phyloP scores from a whole-genome alignment of 2,113 vertebrate genomes.

The Xiphorhynchus elegans region DNA sequence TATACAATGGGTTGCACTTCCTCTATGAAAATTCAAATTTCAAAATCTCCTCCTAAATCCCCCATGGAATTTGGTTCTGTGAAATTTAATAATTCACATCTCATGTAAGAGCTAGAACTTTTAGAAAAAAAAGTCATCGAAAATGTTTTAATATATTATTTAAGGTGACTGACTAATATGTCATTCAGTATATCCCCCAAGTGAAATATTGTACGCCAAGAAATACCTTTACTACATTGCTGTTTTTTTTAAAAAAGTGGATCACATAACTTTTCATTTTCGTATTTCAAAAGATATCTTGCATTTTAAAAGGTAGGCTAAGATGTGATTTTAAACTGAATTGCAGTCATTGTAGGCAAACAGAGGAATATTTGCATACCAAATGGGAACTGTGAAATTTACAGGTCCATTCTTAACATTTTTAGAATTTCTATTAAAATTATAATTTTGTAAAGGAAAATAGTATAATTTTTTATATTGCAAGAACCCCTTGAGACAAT shows the following conservation, averaged over 20 bases:
- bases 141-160: not conserved
- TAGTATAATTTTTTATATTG: not conserved
- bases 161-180: not conserved
- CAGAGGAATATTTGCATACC: not conserved
- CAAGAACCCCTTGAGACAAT: not conserved
- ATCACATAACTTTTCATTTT: not conserved
- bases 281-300: not conserved
- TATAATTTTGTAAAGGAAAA: not conserved
- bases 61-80: not conserved
- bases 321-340: not conserved
- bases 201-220: not conserved
- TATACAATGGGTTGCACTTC: not conserved
- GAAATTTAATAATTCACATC: not conserved
- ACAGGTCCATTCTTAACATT: not conserved
- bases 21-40: not conserved
- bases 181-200: not conserved
- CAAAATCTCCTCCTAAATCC: not conserved
- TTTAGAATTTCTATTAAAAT: not conserved
- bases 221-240: not conserved
- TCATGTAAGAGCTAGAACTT: not conserved
- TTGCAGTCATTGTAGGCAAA: not conserved
- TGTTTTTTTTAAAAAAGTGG: not conserved
- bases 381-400: not conserved
- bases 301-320: not conserved
- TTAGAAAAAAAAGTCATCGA: not conserved